Evolutionary conservation across 2,888 invertebrate species (phyloP).

Genomic region (Chrysodeixis includens): DNA sequence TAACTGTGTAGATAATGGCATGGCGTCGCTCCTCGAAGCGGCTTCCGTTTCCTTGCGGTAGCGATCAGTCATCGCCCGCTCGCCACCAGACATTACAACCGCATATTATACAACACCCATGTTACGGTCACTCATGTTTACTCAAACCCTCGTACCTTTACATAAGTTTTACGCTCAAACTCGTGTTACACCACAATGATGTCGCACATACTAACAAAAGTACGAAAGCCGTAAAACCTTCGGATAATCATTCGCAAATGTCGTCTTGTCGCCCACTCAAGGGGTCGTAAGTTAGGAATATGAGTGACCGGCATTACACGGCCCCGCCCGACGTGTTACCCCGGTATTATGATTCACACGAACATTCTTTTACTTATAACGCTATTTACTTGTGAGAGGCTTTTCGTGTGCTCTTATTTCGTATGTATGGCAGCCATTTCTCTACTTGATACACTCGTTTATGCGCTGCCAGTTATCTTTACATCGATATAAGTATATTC

Average conservation of each 20-base stretch:
- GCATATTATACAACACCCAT: conserved; percentile 18
- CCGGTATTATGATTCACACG: conserved; percentile 46
- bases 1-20: conserved; percentile 79
- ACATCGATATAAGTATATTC: background rate
- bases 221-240: background rate
- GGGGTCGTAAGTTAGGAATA: background rate
- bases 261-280: background rate
- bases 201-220: background rate
- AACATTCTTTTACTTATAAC: conserved; percentile 38
- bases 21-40: conserved; percentile 58
- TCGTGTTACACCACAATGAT: background rate
- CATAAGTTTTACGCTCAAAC: background rate
- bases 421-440: conserved; percentile 25
- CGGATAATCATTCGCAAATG: background rate
- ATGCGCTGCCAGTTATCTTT: conserved; percentile 1
- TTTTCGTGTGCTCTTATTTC: conserved; percentile 43
- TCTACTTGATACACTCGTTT: conserved; percentile 10
- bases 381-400: conserved; percentile 42
- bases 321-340: conserved; percentile 26
- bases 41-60: conserved; percentile 61
- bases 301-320: background rate
- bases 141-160: background rate
- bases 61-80: conserved; percentile 65
- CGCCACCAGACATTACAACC: conserved; percentile 49
- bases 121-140: conserved; percentile 21